Conservation (phyloP, 1,140 invertebrate genomes). For the Euwallacea similis region DNA sequence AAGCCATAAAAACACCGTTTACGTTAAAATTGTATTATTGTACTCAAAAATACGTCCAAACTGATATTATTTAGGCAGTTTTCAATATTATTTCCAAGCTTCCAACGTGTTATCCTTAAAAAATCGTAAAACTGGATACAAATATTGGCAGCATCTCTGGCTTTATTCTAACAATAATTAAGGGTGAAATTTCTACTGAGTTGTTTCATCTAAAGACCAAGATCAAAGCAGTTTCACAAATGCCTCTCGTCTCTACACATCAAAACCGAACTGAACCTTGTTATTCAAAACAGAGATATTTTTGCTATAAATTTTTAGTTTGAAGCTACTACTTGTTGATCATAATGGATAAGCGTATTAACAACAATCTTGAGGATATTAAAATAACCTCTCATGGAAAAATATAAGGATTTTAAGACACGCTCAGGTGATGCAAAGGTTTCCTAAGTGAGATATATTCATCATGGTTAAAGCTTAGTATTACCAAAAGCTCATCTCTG, state of each 20-base stretch:
- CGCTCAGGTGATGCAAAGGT: conserved; percentile 37
- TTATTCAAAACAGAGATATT: neutral
- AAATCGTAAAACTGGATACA: conserved; percentile 27
- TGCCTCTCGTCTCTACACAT: neutral
- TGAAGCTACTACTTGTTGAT: conserved; percentile 8
- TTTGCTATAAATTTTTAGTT: conserved; percentile 15
- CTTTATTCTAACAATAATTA: neutral
- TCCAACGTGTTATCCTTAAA: conserved; percentile 30
- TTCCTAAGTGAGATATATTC: conserved; percentile 18
- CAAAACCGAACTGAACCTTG: conserved; percentile 1
- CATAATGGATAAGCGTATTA: conserved; percentile 24
- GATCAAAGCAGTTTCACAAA: neutral
- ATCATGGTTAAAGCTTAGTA: conserved; percentile 28
- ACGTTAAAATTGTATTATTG: conserved; percentile 34
- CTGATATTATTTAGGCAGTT: conserved; percentile 20
- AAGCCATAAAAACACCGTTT: too few relatives aligned
- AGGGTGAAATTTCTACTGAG: neutral
- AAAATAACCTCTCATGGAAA: too few relatives aligned
- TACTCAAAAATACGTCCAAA: conserved; percentile 33
- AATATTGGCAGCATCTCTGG: conserved; percentile 17
- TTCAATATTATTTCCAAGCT: conserved; percentile 1
- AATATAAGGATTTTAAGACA: conserved; percentile 25
- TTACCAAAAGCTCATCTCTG: conserved; percentile 25
- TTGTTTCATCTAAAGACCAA: neutral
- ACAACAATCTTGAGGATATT: too few relatives aligned